These are phyloP conservation scores for Thrips palmi DNA, from an alignment of 1,140 invertebrate species.

Conservation along the genomic window DNA sequence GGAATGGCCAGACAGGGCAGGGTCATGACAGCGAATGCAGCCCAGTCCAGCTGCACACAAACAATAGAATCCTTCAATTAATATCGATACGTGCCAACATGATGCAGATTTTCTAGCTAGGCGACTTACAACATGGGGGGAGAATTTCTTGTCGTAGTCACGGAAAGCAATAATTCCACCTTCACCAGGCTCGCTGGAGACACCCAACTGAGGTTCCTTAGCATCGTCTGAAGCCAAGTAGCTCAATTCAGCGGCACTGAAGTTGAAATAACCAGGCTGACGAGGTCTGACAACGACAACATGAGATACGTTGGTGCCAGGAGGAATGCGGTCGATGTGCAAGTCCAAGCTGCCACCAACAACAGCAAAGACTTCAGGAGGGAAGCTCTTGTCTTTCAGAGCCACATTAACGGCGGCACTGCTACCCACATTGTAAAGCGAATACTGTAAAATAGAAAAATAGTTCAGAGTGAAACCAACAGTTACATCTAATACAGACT, in stretches of 20 bases:
- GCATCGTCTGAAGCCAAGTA: slow-evolving; percentile 70
- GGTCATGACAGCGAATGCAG: slow-evolving; percentile 90
- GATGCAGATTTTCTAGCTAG: neutral
- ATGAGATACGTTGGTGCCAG: slow-evolving; percentile 84
- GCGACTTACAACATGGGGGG: slow-evolving; percentile 70
- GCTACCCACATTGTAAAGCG: slow-evolving; percentile 65
- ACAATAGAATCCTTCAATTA: slow-evolving; percentile 8
- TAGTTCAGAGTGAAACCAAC: neutral
- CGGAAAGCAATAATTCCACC: slow-evolving; percentile 86
- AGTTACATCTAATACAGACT: neutral
- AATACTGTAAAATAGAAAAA: slow-evolving; percentile 35
- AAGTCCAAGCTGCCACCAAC: slow-evolving; percentile 70
- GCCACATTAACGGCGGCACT: slow-evolving; percentile 77
- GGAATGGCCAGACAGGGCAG: slow-evolving; percentile 87
- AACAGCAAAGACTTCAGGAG: slow-evolving; percentile 69
- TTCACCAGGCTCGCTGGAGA: slow-evolving; percentile 91
- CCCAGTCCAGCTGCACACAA: slow-evolving; percentile 69
- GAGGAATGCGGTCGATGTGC: slow-evolving; percentile 72
- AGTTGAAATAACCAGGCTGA: slow-evolving; percentile 89
- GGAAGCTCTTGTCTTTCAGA: slow-evolving; percentile 77
- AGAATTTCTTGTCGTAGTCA: slow-evolving; percentile 96
- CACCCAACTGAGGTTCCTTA: slow-evolving; percentile 56
- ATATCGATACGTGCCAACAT: neutral
- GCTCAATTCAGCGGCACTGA: slow-evolving; percentile 82
- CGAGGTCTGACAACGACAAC: slow-evolving; percentile 79